Evolutionary conservation across 2,888 invertebrate species (phyloP), one percentile per base, ranked within the genome.

Genomic region (Agrilus cyanescens): DNA sequence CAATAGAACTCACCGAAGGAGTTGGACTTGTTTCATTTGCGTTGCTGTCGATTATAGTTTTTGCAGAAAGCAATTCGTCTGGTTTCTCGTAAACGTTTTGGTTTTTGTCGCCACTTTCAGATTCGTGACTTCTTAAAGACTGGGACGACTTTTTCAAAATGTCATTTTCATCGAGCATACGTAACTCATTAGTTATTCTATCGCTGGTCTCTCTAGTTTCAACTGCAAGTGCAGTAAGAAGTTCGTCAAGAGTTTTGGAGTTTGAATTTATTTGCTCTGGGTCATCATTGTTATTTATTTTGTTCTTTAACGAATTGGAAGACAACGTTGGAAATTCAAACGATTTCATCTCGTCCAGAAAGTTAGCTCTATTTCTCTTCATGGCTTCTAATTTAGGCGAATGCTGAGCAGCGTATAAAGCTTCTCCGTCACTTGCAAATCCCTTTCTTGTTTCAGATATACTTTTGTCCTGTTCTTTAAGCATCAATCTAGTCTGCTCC

Each of bases 201-300:
- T 80, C 79, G 57, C 81, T 82, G 35, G 82, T 81, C 57, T 82
- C 81, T 67, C 79, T 76, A 12, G 84, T 82, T 71, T 85, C 85
- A 57, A 76, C 76, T 10, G 83, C 83, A 46, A 85, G 71, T 60
- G 80, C 78, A 54, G 80, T 78, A 39, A 85, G 67, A 31, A 84
- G 74, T 57, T 84, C 82, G 61, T 84, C 82, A 61, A 84, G 65
- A 46, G 72, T 68, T 10, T 25, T 25, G 65, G 65, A 25, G 25
- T 8, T 25, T 25, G 25, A 25, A 10, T 25, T 25, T 10, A 25
- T 10, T 25, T 8, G 25, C 25, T 25, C 25, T 3, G 46, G 32
- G 3, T 43, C 32, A 15, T 37, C 31, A 20, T 46, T 40, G 14
- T 41, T 41, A 18, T 43, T 38, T 6, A 38, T 36, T 18, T 43